Evolutionary conservation across 2,113 vertebrate species (phyloP), one percentile per base, ranked within the genome.

Genomic region (Elachura formosa): DNA sequence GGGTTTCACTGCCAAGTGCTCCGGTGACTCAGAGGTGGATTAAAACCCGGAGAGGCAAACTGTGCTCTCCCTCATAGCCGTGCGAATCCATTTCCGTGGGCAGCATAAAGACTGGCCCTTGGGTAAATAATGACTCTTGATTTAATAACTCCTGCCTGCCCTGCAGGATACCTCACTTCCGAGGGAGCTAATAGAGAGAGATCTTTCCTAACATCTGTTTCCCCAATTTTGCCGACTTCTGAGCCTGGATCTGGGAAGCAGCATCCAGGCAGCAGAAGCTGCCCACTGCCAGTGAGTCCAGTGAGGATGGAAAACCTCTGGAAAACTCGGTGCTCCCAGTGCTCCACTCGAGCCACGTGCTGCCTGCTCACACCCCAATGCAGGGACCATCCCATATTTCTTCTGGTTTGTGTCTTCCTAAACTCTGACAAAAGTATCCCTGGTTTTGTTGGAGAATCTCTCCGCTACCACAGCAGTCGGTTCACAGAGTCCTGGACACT

Each of bases 391-490:
- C n/a, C 54, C 5, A 0, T 28, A 0, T 34, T 43, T 43, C 20
- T 25, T 61, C 11, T 3, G 11, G 11, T 28, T 25, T 1, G 4
- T 2, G 0, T 63, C 51, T 71, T 67, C 56, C 69, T 9, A 7
- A 72, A 11, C 26, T 26, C 25, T 13, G 9, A n/a, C 8, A 20
- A 14, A 38, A 38, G 63, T 34, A 75, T 9, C 28, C 31, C 13
- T 3, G 8, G 29, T 69, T 45, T 29, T 64, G 25, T 75, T 2
- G 13, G 33, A 9, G 28, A 63, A 54, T 14, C n/a, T 14, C 63
- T 40, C 26, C 2, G 0, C 20, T 4, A 0, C 10, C 6, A 0
- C 22, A 48, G 69, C 64, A 43, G 17, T 4, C 0, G 1, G 41
- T 34, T 58, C 0, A 3, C 52, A 4, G 20, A 7, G 25, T 41